Evolutionary conservation across 2,113 vertebrate genomes (phyloP).

Genomic region (Heptranchias perlo): DNA sequence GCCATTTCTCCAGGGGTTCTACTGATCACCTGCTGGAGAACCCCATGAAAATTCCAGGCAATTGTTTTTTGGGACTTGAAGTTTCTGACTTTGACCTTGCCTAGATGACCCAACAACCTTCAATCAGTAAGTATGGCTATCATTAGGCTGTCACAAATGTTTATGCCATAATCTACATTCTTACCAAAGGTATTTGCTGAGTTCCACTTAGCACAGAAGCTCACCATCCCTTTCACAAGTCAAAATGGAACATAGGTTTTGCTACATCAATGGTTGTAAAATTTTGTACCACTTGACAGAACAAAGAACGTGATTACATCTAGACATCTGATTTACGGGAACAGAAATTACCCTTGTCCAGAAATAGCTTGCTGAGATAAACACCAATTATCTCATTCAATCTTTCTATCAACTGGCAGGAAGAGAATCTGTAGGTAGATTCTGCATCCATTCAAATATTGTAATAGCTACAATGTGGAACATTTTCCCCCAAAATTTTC

Average conservation of each 20-base stretch:
- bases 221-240: background rate
- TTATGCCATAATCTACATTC: background rate
- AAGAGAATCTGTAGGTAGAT: background rate
- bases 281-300: background rate
- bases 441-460: background rate
- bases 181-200: background rate
- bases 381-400: too few relatives aligned
- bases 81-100: background rate
- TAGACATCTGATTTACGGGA: background rate
- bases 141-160: background rate
- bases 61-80: background rate
- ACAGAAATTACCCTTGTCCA: background rate
- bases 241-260: background rate
- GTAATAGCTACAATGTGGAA: background rate
- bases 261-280: background rate
- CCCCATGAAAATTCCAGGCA: background rate
- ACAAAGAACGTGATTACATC: background rate
- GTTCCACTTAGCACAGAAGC: background rate
- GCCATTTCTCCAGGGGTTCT: background rate
- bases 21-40: background rate
- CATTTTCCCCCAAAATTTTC: background rate
- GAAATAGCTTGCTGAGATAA: background rate
- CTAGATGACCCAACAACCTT: background rate
- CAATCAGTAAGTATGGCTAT: background rate
- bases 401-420: background rate